Evolutionary conservation across 2,797 vertebrate species (phyloP).

Genomic region (Nyctalus aviator): DNA sequence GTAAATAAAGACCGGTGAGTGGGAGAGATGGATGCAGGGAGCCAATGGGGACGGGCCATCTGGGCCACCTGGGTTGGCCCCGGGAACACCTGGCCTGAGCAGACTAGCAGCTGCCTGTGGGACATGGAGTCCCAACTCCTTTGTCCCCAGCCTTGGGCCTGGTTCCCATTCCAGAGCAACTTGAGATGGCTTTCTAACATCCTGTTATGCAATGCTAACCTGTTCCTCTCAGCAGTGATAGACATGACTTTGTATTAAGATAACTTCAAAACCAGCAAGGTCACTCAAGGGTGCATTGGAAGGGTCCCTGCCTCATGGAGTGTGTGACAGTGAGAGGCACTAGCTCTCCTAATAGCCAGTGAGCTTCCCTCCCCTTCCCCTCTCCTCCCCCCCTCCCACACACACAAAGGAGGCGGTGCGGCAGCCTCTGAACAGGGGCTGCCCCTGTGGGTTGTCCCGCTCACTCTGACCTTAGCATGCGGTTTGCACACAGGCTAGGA

Average conservation of each 20-base stretch:
- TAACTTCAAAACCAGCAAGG: constrained; percentile 26
- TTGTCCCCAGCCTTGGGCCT: not conserved
- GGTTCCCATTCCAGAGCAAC: not conserved
- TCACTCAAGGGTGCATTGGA: not conserved
- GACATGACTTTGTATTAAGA: not conserved
- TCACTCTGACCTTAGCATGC: not conserved
- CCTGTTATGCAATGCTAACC: not conserved
- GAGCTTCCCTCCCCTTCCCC: not conserved
- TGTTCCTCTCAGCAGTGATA: not conserved
- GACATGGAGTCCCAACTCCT: not conserved
- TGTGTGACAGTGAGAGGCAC: not conserved
- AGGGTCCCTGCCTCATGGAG: not conserved
- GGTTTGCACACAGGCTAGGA: not conserved
- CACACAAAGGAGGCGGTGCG: not conserved
- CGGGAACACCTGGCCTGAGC: not conserved
- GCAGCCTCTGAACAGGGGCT: not conserved
- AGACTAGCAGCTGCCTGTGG: constrained; percentile 1
- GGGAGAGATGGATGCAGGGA: not conserved
- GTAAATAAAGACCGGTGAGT: not conserved
- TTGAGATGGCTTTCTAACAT: not conserved
- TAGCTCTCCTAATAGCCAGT: not conserved
- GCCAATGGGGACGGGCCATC: not conserved
- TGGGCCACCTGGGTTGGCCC: not conserved
- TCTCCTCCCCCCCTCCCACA: accelerated
- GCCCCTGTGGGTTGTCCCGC: not conserved